A percentile compares a stretch with the other conserved stretches of the same genome.
Evolutionary conservation across 2,888 invertebrate species (phyloP).

Genomic region (Sarcophaga rosellei): DNA sequence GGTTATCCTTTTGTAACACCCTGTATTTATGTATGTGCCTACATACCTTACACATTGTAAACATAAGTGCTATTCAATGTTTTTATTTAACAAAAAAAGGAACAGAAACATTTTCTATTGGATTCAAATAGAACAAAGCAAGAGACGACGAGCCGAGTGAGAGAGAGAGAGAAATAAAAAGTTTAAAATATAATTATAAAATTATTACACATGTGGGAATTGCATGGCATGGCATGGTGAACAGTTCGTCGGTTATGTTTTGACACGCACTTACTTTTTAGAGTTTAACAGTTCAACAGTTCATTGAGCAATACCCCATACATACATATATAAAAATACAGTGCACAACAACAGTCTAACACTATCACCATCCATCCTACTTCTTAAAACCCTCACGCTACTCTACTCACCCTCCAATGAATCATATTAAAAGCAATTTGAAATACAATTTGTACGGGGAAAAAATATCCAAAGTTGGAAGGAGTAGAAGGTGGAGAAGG

Average conservation of each 20-base stretch:
- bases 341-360: constrained; percentile 29
- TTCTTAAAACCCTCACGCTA: background rate
- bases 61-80: constrained; percentile 70
- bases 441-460: background rate
- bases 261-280: constrained; percentile 77
- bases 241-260: constrained; percentile 72
- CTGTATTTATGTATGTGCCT: background rate
- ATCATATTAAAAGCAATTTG: background rate
- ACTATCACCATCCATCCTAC: background rate
- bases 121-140: background rate
- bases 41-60: background rate
- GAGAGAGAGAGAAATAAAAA: background rate
- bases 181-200: constrained; percentile 70
- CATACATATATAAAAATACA: background rate
- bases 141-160: no score
- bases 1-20: background rate
- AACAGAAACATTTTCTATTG: constrained; percentile 22
- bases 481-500: constrained; percentile 14
- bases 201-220: constrained; percentile 70
- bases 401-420: background rate
- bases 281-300: constrained; percentile 70
- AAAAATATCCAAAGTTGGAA: background rate
- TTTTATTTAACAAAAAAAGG: constrained; percentile 40
- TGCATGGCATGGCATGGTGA: constrained; percentile 53
- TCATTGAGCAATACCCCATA: constrained; percentile 64